phyloP scores from a whole-genome alignment of 2,888 invertebrate species.

The Tenodera sinensis region DNA sequence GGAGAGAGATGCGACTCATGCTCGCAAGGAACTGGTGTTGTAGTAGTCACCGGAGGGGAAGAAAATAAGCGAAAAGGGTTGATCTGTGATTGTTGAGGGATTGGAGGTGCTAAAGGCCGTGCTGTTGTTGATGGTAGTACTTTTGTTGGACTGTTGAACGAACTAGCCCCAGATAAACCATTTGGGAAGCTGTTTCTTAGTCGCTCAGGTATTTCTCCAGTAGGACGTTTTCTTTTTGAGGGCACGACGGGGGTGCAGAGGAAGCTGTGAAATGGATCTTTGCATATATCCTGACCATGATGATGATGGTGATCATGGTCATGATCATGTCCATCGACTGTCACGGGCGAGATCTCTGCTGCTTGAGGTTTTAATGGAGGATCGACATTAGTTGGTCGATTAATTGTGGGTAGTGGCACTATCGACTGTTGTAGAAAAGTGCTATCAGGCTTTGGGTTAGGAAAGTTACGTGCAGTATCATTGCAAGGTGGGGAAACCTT shows the following conservation, averaged over 20 bases:
- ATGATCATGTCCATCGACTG: constrained; percentile 22
- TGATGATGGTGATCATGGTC: constrained; percentile 28
- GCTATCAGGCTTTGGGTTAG: neutral
- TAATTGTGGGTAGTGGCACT: constrained; percentile 18
- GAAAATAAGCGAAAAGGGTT: neutral
- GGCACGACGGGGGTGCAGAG: constrained; percentile 16
- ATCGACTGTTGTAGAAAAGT: neutral
- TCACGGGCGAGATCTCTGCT: constrained; percentile 29
- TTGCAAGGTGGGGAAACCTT: neutral
- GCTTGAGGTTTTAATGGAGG: constrained; percentile 27
- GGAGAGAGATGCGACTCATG: neutral
- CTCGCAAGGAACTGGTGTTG: neutral
- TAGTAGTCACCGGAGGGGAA: neutral
- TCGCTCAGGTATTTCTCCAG: neutral
- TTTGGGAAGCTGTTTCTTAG: neutral
- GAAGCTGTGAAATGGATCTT: constrained; percentile 29
- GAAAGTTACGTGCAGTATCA: neutral
- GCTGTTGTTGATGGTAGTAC: constrained; percentile 18
- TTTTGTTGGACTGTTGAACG: constrained; percentile 34
- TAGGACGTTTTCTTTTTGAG: neutral
- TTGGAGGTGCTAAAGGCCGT: neutral
- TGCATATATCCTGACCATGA: constrained; percentile 25
- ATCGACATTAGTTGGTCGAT: constrained; percentile 25
- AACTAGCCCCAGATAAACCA: constrained; percentile 32
- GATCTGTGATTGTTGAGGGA: neutral